Evolutionary conservation across 2,797 vertebrate species (phyloP).

Genomic region (Cirrhinus molitorella): DNA sequence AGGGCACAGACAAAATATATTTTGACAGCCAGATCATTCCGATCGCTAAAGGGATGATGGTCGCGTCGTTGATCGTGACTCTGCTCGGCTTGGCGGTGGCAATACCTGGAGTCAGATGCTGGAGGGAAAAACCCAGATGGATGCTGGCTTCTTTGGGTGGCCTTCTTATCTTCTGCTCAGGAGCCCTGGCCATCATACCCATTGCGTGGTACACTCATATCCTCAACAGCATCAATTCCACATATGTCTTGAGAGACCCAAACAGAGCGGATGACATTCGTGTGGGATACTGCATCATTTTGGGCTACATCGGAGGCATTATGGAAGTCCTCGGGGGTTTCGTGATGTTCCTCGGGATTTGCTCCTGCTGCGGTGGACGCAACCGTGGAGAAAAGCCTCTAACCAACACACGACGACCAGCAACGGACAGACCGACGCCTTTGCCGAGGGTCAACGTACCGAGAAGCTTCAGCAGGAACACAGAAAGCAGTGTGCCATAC

Average conservation of each 20-base stretch:
- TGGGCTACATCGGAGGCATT: constrained; percentile 92
- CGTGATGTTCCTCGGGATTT: constrained; percentile 84
- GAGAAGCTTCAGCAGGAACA: constrained; percentile 63
- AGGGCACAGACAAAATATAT: constrained; percentile 73
- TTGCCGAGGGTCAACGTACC: constrained; percentile 59
- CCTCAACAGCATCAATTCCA: constrained; percentile 60
- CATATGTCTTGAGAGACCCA: constrained; percentile 57
- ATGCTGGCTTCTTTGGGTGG: constrained; percentile 80
- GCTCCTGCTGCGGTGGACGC: constrained; percentile 75
- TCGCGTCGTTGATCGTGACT: constrained; percentile 80
- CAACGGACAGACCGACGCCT: constrained; percentile 42
- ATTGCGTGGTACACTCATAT: constrained; percentile 89
- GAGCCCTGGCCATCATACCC: constrained; percentile 85
- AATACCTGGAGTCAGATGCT: constrained; percentile 89
- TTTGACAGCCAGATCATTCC: constrained; percentile 76
- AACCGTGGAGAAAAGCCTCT: constrained; percentile 73
- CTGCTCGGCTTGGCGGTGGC: constrained; percentile 82
- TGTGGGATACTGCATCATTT: constrained; percentile 86
- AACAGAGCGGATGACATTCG: neutral
- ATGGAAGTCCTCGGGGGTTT: constrained; percentile 86
- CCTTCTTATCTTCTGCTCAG: constrained; percentile 83
- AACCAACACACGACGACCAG: constrained; percentile 31
- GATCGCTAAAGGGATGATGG: constrained; percentile 82
- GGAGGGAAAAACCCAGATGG: constrained; percentile 81
- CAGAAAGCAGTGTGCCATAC: constrained; percentile 71